These are phyloP conservation scores for Gasterosteus nipponicus DNA, from an alignment of 2,113 vertebrate genomes.

Conservation along the genomic window DNA sequence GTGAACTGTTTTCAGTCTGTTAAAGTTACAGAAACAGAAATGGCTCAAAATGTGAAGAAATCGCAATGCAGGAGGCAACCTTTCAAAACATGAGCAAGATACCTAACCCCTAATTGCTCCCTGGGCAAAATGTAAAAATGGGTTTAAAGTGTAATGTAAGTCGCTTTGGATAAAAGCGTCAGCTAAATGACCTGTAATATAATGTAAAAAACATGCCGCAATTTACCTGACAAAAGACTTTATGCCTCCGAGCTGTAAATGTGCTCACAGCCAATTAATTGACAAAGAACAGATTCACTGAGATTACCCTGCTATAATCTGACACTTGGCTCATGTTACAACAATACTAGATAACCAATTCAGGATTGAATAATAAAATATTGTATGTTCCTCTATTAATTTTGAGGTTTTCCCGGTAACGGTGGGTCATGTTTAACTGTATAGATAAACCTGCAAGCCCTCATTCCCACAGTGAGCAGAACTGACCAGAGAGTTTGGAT, in stretches of 20 bases:
- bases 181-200: no score
- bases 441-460: neutral
- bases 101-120: no score
- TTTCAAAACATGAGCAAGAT: neutral
- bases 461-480: neutral
- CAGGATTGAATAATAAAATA: neutral
- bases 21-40: conserved; percentile 20
- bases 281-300: neutral
- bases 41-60: neutral
- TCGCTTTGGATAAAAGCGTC: no score
- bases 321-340: neutral
- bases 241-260: neutral
- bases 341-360: neutral
- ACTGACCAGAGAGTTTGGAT: conserved; percentile 74
- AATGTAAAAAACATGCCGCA: neutral
- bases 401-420: neutral
- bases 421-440: neutral
- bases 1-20: conserved; percentile 68
- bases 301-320: neutral
- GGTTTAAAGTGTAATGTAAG: no score
- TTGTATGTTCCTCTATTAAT: neutral
- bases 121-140: no score
- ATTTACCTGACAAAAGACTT: neutral
- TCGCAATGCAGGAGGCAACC: neutral
- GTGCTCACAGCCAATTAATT: neutral